Evolutionary conservation across 2,888 invertebrate genomes (phyloP), one percentile per base, ranked within the genome.

Genomic region (Drosophila histrio): DNA sequence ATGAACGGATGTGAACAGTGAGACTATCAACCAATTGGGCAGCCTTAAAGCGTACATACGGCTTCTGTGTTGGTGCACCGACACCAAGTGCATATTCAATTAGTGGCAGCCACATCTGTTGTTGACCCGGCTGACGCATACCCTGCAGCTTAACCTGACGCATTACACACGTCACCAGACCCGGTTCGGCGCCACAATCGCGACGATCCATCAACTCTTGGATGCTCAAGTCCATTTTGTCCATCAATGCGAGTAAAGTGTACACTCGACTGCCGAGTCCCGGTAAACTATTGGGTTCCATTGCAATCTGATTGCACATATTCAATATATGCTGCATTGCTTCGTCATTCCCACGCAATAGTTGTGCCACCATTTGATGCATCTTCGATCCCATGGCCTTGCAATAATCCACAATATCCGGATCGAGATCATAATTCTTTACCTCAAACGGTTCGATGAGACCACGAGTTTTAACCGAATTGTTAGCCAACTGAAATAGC

Each of bases 31-130:
- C 50, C 4, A 91, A 61, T 28, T 85, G 77, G 2, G 84, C 73
- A 0, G 89, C 89, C 56, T 87, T 87, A 19, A 66, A 89, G 64
- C 91, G 90, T 41, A 91, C 66, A 62, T 86, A 87, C 26, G 78
- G 61, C 0, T 76, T 75, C 57, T 86, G 77, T 26, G 66, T 78
- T 15, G 91, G 88, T 22, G 88, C 74, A 1, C 84, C 67, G 21
- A 89, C 85, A 8, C 77, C 69, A 17, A 82, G 65, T 1, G 84
- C 62, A 66, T 90, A 90, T 15, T 79, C 76, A 30, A 91, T 58
- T 3, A 89, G 65, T 1, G 72, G 34, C 34, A 76, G 56, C 19
- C 87, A 90, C 9, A 71, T 61, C 3, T 74, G 47, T 11, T 66
- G 63, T 3, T 69, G 72, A 11, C 84, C 76, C 2, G 80, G 54